These are phyloP conservation scores for Paratilapia polleni DNA, from an alignment of 2,113 vertebrate genomes.

Conservation along the genomic window DNA sequence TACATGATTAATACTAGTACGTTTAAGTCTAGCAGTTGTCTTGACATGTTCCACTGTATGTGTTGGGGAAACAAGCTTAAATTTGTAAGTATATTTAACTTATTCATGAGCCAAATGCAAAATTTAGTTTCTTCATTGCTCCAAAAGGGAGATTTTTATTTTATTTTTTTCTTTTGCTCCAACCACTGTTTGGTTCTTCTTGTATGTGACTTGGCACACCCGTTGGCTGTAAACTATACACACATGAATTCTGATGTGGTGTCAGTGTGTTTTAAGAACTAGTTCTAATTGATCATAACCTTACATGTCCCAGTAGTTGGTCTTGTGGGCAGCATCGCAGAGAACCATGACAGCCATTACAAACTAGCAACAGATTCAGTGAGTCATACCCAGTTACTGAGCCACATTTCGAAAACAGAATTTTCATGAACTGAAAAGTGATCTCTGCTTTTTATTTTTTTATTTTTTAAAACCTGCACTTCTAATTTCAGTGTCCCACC, in stretches of 20 bases:
- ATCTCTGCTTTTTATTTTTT: neutral
- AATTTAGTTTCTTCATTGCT: neutral
- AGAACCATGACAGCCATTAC: neutral
- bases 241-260: neutral
- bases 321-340: neutral
- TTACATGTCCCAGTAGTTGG: neutral
- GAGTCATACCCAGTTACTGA: neutral
- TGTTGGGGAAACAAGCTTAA: neutral
- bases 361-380: neutral
- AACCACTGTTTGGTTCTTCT: neutral
- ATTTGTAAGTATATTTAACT: neutral
- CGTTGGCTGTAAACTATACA: neutral
- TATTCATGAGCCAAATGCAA: neutral
- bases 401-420: neutral
- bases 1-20: neutral
- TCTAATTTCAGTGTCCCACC: neutral
- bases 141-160: too few relatives aligned
- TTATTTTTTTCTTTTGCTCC: neutral
- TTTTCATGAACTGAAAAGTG: neutral
- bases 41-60: neutral
- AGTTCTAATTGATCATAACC: neutral
- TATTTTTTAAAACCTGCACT: neutral
- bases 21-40: neutral
- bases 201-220: neutral
- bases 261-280: too few relatives aligned